phyloP scores from a whole-genome alignment of 1,140 invertebrate species.

The Sitobion miscanthi region DNA sequence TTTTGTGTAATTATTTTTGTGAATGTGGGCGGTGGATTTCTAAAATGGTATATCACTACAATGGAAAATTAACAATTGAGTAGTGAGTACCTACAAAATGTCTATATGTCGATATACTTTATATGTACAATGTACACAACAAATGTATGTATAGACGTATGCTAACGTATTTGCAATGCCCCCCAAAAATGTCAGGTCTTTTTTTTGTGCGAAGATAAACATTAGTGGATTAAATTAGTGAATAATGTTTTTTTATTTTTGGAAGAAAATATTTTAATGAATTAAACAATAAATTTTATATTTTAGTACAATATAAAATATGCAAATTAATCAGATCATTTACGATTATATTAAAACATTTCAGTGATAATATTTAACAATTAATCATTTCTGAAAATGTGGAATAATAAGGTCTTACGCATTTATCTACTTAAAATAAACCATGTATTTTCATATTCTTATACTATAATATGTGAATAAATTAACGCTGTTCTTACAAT shows the following conservation, averaged over 20 bases:
- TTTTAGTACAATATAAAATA: constrained; percentile 12
- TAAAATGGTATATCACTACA: too few species aligned
- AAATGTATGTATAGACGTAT: neutral
- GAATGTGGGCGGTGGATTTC: too few species aligned
- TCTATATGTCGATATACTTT: too few species aligned
- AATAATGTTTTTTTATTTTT: neutral
- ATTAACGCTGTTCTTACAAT: neutral
- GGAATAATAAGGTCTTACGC: neutral
- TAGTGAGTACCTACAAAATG: too few species aligned
- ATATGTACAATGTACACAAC: too few species aligned
- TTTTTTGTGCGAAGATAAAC: neutral
- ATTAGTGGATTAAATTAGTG: neutral
- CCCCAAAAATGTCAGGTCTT: neutral
- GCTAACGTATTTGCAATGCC: too few species aligned
- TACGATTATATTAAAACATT: neutral
- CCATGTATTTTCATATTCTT: neutral
- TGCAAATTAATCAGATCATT: neutral
- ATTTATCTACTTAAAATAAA: constrained; percentile 12
- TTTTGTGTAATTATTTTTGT: too few species aligned
- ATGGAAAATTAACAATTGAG: too few species aligned
- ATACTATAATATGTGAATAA: neutral
- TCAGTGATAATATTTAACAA: neutral
- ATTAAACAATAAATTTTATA: too few species aligned
- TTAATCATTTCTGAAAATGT: neutral
- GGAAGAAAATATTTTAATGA: neutral